Conservation (phyloP, 1,140 invertebrate species). For the Bombus sylvicola region DNA sequence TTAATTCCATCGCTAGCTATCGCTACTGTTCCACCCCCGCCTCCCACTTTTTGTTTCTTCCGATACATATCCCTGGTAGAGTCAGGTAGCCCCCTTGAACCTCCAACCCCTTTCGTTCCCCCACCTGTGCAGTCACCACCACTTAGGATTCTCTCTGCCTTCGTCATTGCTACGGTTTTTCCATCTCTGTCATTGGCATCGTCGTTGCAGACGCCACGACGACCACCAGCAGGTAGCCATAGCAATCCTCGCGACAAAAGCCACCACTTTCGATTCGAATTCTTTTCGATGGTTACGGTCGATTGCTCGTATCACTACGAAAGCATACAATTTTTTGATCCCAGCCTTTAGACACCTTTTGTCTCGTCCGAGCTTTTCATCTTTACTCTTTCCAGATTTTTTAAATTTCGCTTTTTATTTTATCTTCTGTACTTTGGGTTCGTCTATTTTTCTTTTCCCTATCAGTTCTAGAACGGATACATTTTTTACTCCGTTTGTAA, state of each 20-base stretch:
- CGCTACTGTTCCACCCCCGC: not conserved
- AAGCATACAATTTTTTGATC: not conserved
- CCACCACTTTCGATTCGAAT: constrained; percentile 1
- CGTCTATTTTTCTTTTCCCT: too few species aligned
- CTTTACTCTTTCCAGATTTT: not conserved
- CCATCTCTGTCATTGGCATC: not conserved
- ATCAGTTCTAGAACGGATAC: not conserved
- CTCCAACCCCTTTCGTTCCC: constrained; percentile 34
- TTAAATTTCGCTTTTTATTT: not conserved
- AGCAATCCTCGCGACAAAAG: constrained; percentile 45
- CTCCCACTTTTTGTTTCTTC: constrained; percentile 66
- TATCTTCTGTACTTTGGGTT: too few species aligned
- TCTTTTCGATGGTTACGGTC: not conserved
- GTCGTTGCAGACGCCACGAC: not conserved
- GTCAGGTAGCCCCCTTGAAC: constrained; percentile 13
- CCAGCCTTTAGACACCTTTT: not conserved
- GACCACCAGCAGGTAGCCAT: constrained; percentile 47
- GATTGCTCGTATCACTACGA: not conserved
- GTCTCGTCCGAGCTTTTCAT: not conserved
- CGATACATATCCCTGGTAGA: constrained; percentile 65
- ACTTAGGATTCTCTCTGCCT: not conserved
- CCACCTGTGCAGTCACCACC: constrained; percentile 1
- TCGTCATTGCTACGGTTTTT: constrained; percentile 11
- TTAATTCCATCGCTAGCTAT: constrained; percentile 3
- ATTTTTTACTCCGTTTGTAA: not conserved